Base-by-base conservation (phyloP, 2,888 invertebrate genomes). In the Crocallis elinguaria region DNA sequence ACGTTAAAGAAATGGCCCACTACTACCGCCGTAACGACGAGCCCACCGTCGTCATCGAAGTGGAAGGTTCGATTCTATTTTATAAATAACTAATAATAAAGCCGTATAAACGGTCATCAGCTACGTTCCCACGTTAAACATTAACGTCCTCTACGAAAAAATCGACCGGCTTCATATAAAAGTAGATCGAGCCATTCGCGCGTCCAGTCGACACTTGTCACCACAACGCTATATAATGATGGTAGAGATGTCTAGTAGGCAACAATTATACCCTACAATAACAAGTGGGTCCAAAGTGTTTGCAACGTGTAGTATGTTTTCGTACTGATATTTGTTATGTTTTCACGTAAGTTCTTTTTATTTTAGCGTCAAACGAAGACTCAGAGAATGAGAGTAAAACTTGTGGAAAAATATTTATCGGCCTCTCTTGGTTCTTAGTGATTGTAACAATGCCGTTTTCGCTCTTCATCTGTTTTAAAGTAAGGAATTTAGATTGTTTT, bases 391-490 rank as follows among this genome's bases (percentile, higher is more conserved):
- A 95, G 42, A 91, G 93, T 0, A 96, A 95, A 66, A 92, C 95
- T 44, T 98, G 97, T 76, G 98, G 97, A 3, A 95, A 95, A 84
- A 94, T 98, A 56, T 92, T 98, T 36, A 95, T 96, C 33, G 92
- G 93, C 13, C 84, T 98, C 23, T 97, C 98, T 5, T 97, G 98
- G 95, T 78, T 96, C 2, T 78, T 98, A 25, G 96, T 98, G 25
- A 82, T 95, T 13, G 65, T 96, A 27, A 98, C 98, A 0, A 95
- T 98, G 94, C 98, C 98, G 0, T 96, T 98, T 73, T 98, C 98
- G 0, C 93, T 98, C 3, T 95, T 98, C 82, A 93, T 98, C 50
- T 98, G 98, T 82, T 97, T 98, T 80, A 98, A 98, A 96, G 98
- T 98, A 92, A 93, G 92, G 2, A 8, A 3, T n/a, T n/a, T n/a